phyloP scores from a whole-genome alignment of 2,888 invertebrate genomes.

The Leptopterna dolabrata region DNA sequence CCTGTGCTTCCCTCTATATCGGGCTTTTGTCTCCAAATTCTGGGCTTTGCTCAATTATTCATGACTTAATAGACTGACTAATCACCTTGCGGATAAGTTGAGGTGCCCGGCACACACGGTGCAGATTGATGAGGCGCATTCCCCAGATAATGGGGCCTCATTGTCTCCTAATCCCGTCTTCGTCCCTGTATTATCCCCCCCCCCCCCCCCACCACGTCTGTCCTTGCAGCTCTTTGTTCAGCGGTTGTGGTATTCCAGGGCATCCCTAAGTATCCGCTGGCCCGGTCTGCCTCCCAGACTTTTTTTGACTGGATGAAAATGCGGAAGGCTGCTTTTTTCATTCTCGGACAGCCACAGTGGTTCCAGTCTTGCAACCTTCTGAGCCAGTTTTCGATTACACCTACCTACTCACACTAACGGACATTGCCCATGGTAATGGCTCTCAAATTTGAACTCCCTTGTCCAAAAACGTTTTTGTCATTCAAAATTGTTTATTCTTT shows the following conservation, averaged over 20 bases:
- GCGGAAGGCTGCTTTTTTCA: too few relatives aligned
- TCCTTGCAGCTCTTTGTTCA: neutral
- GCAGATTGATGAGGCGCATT: conserved; percentile 8
- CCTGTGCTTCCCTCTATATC: neutral
- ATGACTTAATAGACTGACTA: neutral
- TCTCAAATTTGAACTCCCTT: too few relatives aligned
- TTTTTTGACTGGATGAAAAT: too few relatives aligned
- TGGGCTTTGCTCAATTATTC: conserved; percentile 21
- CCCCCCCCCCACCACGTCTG: neutral
- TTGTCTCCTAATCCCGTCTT: neutral
- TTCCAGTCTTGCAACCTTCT: too few relatives aligned
- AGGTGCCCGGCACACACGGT: conserved; percentile 10
- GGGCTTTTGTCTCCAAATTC: neutral
- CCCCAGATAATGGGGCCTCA: neutral
- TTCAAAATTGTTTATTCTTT: too few relatives aligned
- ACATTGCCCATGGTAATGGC: too few relatives aligned
- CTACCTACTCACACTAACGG: too few relatives aligned
- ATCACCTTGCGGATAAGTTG: conserved; percentile 14
- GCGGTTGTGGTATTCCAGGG: neutral
- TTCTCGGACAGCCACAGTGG: too few relatives aligned
- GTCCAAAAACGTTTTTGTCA: too few relatives aligned
- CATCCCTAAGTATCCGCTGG: neutral
- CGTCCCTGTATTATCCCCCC: neutral
- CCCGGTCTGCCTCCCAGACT: neutral
- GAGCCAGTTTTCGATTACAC: too few relatives aligned